Base-by-base conservation (phyloP, 2,797 vertebrate species). In the Notolepis coatsorum region DNA sequence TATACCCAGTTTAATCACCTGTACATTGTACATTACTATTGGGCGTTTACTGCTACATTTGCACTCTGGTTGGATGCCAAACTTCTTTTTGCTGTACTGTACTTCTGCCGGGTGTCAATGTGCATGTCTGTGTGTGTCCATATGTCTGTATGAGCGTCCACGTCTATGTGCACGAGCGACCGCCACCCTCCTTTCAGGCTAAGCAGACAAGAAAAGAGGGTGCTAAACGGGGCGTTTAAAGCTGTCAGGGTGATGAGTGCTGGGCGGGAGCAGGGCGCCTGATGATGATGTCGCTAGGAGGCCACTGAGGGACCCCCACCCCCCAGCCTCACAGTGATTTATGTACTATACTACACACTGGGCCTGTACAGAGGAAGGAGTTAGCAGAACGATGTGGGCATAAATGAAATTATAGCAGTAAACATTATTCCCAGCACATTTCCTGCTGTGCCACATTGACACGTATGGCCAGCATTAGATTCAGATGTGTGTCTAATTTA, bases 181-280 rank as follows among this genome's bases (percentile, higher is more conserved):
- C n/a, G n/a, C n/a, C n/a, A n/a, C n/a, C 35, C 35, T n/a, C 35
- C 12, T 37, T 54, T 49, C 18, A 23, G 33, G 47, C 13, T 33
- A 9, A 23, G 42, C 5, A 30, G 7, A 23, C 25, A 28, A 15
- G 43, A 21, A 72, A 71, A 76, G 73, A 57, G 37, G 57, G 39
- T 17, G 13, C 77, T 90, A 90, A 87, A 85, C 77, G 74, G 84
- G 68, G 71, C 53, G 41, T 80, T 90, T 83, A 85, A 88, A 82
- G n/a, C 81, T 73, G 85, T 89, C 88, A 84, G 59, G 43, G 56
- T 73, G 78, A 84, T 66, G 79, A 81, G 76, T 57, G 48, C 71
- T 55, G 71, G 77, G 79, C 49, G 43, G 69, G 67, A 65, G 63
- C 75, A 61, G 4, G 21, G 61, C 63, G 64, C 70, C 58, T 65